Evolutionary conservation across 2,797 vertebrate species (phyloP), one percentile per base, ranked within the genome.

Genomic region (Setipinna tenuifilis): DNA sequence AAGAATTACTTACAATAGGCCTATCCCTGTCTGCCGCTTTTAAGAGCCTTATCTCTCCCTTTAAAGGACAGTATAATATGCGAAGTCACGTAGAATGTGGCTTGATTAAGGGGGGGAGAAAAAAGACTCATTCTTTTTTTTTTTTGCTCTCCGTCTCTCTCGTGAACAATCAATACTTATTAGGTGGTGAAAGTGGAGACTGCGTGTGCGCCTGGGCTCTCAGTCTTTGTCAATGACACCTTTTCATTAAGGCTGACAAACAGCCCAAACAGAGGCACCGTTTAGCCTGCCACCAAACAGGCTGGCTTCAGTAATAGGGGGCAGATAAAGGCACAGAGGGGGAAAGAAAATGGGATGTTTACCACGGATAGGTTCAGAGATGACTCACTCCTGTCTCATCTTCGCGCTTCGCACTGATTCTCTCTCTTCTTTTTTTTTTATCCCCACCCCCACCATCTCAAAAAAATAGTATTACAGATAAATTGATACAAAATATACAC

Each of bases 241-340:
- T 95, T 95, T 95, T 96, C 94, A 95, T 95, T 95, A 94, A 91
- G 89, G 93, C 93, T 94, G 95, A 95, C 94, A 95, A 94, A 75
- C 91, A 93, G 94, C 92, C 93, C 94, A 95, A 95, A 96, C 94
- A 95, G 94, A 94, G 93, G 91, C 89, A 89, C 89, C 93, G 93
- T 93, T 95, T 95, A 94, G 90, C 92, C 90, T 94, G 92, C 93
- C 92, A 92, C 90, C 62, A 94, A 92, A 94, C 92, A 95, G 94
- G 94, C 92, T 94, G 92, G 87, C 90, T 91, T 91, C 90, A 78
- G 59, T 92, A 90, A 92, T 95, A 95, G 95, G 95, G 91, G 93
- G 91, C 84, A 71, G 91, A 91, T 92, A 95, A 93, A 94, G 93
- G 93, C 93, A 93, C 90, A 90, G 92, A 90, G 92, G 93, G 92